Percentiles rank a stretch among this genome's conserved stretches.
These are phyloP conservation scores for Eulemur mongoz DNA, from an alignment of 2,797 vertebrate genomes.

Conservation along the genomic window DNA sequence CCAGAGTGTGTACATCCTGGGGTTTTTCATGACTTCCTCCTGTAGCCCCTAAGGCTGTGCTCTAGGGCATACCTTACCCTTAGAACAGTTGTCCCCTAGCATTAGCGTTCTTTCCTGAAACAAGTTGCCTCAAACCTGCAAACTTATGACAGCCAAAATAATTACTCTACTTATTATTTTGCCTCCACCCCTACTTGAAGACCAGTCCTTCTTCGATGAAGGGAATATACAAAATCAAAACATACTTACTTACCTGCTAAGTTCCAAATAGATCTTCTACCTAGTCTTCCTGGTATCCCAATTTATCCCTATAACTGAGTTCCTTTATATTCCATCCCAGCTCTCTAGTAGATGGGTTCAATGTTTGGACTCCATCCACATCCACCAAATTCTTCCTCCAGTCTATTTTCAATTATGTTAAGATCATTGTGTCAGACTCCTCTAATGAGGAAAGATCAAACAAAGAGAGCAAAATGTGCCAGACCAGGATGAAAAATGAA, in stretches of 20 bases:
- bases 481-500: slow-evolving; percentile 4
- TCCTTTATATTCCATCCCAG: background rate
- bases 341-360: background rate
- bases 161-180: background rate
- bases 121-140: background rate
- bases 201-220: background rate
- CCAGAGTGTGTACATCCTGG: background rate
- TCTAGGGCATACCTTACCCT: background rate
- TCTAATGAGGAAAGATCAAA: background rate
- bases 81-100: background rate
- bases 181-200: background rate
- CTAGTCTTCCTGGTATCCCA: background rate
- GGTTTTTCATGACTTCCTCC: background rate
- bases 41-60: background rate
- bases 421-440: background rate
- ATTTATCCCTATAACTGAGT: background rate
- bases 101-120: background rate
- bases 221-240: background rate
- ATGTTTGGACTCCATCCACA: background rate
- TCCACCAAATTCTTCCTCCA: background rate
- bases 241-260: background rate
- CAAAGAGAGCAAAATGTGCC: background rate
- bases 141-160: background rate
- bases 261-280: background rate
- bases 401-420: background rate